Percentiles rank a stretch among this genome's conserved stretches.
phyloP scores from a whole-genome alignment of 2,113 vertebrate genomes.

The Mirza zaza region DNA sequence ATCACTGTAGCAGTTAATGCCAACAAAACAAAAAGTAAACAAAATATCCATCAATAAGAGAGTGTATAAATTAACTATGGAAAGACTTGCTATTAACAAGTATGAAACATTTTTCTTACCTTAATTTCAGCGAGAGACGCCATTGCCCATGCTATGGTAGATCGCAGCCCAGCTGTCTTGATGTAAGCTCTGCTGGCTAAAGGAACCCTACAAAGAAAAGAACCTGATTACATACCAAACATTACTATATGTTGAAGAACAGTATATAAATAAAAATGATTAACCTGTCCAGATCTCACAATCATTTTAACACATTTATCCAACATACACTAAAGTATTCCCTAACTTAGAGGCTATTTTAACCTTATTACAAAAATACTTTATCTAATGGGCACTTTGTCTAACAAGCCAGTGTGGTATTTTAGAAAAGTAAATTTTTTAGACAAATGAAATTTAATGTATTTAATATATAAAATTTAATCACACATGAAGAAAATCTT shows the following conservation, averaged over 20 bases:
- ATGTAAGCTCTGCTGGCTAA: conserved; percentile 92
- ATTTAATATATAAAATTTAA: not conserved
- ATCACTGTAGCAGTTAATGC: not conserved
- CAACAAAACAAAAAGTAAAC: not conserved
- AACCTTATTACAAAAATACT: not conserved
- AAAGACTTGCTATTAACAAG: not conserved
- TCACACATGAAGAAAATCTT: not conserved
- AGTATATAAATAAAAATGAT: not conserved
- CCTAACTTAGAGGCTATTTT: not conserved
- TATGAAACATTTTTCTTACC: conserved; percentile 78
- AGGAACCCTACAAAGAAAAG: conserved; percentile 84
- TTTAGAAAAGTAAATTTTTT: conserved; percentile 18
- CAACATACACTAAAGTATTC: not conserved
- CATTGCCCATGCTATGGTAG: conserved; percentile 95
- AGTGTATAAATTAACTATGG: not conserved
- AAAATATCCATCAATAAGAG: not conserved
- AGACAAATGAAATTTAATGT: conserved; percentile 22
- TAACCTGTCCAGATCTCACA: not conserved
- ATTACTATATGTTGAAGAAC: not conserved
- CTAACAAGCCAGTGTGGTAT: not conserved
- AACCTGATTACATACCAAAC: not conserved
- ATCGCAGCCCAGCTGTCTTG: conserved; percentile 89
- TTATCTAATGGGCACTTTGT: not conserved
- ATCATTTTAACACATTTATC: not conserved
- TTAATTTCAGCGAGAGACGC: conserved; percentile 90